phyloP scores from a whole-genome alignment of 2,797 vertebrate species.

The Betta splendens region DNA sequence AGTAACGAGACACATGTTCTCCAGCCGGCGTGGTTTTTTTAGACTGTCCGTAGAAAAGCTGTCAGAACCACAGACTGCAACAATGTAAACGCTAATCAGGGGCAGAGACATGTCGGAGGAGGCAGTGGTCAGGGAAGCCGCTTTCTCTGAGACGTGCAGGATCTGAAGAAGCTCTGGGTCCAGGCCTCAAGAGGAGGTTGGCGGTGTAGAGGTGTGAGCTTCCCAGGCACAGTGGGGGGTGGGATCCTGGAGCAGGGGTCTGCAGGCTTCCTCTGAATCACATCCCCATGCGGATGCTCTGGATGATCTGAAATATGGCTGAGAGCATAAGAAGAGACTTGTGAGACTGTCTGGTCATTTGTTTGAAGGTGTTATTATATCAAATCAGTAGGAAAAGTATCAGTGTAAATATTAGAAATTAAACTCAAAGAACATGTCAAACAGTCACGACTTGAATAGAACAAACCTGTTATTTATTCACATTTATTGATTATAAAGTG shows the following conservation, averaged over 20 bases:
- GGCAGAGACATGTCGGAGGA: slow-evolving; percentile 22
- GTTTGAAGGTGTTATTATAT: background rate
- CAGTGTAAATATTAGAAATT: background rate
- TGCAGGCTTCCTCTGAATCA: slow-evolving; percentile 61
- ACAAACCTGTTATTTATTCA: no score
- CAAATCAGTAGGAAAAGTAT: no score
- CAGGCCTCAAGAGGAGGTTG: slow-evolving; percentile 29
- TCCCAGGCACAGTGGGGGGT: slow-evolving; percentile 53
- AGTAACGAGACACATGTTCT: slow-evolving; percentile 53
- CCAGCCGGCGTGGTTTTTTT: slow-evolving; percentile 64
- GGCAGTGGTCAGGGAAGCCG: slow-evolving; percentile 12
- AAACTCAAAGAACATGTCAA: no score
- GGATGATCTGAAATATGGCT: slow-evolving; percentile 87
- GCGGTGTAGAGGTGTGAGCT: slow-evolving; percentile 27
- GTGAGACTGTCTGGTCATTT: background rate
- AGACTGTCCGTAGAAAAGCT: slow-evolving; percentile 78
- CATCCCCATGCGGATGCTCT: slow-evolving; percentile 86
- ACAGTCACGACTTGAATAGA: background rate
- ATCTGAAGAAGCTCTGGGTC: slow-evolving; percentile 34
- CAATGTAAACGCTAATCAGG: slow-evolving; percentile 73
- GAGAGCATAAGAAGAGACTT: slow-evolving; percentile 22
- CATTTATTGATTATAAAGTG: no score
- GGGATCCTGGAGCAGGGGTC: slow-evolving; percentile 23
- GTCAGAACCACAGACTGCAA: slow-evolving; percentile 71
- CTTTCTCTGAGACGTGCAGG: slow-evolving; percentile 27